These are phyloP conservation scores for Heliconius eleuchia DNA, from an alignment of 1,140 invertebrate species.

Conservation along the genomic window DNA sequence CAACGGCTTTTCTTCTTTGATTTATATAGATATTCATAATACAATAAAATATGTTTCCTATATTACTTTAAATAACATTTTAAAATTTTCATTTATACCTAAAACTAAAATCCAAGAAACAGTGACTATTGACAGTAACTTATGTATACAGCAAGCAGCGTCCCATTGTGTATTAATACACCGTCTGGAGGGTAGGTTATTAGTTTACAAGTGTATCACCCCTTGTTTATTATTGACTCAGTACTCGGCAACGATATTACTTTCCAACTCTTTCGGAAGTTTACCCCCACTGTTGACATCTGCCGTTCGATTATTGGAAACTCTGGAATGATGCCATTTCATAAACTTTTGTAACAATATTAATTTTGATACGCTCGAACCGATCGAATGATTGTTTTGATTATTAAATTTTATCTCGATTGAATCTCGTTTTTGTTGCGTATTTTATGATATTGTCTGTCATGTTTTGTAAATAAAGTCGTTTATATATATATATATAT, in stretches of 20 bases:
- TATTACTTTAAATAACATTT: neutral
- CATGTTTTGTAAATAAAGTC: neutral
- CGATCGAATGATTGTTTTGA: conserved; percentile 32
- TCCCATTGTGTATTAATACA: conserved; percentile 67
- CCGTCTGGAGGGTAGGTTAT: conserved; percentile 58
- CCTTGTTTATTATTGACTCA: conserved; percentile 76
- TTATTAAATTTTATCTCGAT: conserved; percentile 34
- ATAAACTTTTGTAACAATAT: conserved; percentile 65
- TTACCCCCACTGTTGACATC: conserved; percentile 78
- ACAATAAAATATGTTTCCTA: neutral
- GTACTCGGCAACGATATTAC: conserved; percentile 75
- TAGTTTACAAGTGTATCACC: conserved; percentile 81
- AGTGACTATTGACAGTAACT: neutral
- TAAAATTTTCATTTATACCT: neutral
- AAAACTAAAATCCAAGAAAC: conserved; percentile 16
- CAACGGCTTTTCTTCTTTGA: too few species aligned
- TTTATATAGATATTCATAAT: neutral
- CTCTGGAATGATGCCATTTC: conserved; percentile 56
- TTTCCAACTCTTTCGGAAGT: conserved; percentile 81
- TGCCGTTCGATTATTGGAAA: conserved; percentile 76
- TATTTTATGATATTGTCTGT: neutral
- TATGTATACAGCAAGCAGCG: conserved; percentile 31
- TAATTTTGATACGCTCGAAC: conserved; percentile 48
- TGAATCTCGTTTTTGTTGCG: neutral
- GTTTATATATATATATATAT: neutral